Conservation (phyloP, 2,888 invertebrate species). For the Acheta domesticus region DNA sequence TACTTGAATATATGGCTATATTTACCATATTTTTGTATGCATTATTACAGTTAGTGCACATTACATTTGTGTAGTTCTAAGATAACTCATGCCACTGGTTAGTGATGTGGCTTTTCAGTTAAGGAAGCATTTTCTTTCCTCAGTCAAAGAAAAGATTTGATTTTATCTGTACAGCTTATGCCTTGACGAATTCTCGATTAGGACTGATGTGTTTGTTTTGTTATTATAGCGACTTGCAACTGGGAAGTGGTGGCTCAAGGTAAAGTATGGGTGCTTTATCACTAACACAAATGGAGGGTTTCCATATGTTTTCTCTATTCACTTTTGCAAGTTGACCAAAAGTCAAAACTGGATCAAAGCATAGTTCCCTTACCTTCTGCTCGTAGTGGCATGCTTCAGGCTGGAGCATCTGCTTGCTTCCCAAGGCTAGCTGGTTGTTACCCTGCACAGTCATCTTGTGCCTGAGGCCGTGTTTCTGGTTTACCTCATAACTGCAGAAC, state of each 20-base stretch:
- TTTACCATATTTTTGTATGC: background rate
- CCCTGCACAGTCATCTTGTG: background rate
- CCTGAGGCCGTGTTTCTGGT: background rate
- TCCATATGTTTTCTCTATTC: conserved; percentile 19
- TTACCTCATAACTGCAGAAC: background rate
- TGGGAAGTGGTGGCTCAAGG: conserved; percentile 62
- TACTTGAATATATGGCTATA: background rate
- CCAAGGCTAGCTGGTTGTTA: background rate
- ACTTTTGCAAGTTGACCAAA: conserved; percentile 10
- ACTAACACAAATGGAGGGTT: conserved; percentile 36
- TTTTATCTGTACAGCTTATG: conserved; percentile 25
- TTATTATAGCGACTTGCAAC: conserved; percentile 59
- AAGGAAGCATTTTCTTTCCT: conserved; percentile 5
- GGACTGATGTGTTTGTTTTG: conserved; percentile 43
- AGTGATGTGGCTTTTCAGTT: conserved; percentile 10
- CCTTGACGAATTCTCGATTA: conserved; percentile 25
- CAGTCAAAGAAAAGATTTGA: background rate
- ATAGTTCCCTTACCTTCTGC: background rate
- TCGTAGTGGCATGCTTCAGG: background rate
- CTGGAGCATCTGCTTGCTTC: background rate
- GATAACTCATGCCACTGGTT: background rate
- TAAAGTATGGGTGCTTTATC: conserved; percentile 48
- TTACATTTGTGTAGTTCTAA: background rate
- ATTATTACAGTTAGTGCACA: background rate
- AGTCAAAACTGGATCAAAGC: background rate